phyloP scores from a whole-genome alignment of 2,113 vertebrate species.

The Silurus meridionalis region DNA sequence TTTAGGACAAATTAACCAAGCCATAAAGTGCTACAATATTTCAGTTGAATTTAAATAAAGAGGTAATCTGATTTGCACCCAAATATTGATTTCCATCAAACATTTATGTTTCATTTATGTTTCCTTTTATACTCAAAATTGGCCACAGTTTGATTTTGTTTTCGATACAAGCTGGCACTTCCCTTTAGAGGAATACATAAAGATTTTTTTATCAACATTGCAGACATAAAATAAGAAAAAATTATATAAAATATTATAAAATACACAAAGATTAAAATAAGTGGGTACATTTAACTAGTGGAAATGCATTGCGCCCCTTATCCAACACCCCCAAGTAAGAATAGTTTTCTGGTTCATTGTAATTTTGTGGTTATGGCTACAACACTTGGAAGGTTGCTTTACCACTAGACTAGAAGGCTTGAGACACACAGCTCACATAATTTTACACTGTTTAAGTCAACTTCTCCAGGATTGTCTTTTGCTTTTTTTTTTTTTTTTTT shows the following conservation, averaged over 20 bases:
- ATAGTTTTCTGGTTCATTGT: slow-evolving; percentile 34
- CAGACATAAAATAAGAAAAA: slow-evolving; percentile 60
- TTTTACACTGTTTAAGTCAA: slow-evolving; percentile 64
- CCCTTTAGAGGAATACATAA: slow-evolving; percentile 64
- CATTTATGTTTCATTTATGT: slow-evolving; percentile 4
- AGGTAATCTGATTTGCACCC: slow-evolving; percentile 15
- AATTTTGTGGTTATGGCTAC: slow-evolving; percentile 69
- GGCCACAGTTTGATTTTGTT: slow-evolving; percentile 20
- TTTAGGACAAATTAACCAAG: slow-evolving; percentile 6
- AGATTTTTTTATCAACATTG: slow-evolving; percentile 51
- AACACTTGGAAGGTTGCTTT: slow-evolving; percentile 52
- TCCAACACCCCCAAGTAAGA: slow-evolving; percentile 47
- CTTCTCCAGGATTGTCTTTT: slow-evolving; percentile 78
- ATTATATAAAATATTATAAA: slow-evolving; percentile 16
- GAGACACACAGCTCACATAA: slow-evolving; percentile 55
- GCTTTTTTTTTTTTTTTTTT: slow-evolving; percentile 60
- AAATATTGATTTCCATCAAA: slow-evolving; percentile 25
- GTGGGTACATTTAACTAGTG: slow-evolving; percentile 60
- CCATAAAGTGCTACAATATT: slow-evolving; percentile 48
- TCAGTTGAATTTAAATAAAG: slow-evolving; percentile 10
- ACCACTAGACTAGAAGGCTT: slow-evolving; percentile 41
- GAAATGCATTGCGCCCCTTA: slow-evolving; percentile 54
- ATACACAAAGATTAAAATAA: slow-evolving; percentile 39
- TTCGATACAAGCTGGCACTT: slow-evolving; percentile 55
- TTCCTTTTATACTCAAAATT: slow-evolving; percentile 5